Evolutionary conservation across 2,797 vertebrate genomes (phyloP).

Genomic region (Hypotaenidia okinawae): DNA sequence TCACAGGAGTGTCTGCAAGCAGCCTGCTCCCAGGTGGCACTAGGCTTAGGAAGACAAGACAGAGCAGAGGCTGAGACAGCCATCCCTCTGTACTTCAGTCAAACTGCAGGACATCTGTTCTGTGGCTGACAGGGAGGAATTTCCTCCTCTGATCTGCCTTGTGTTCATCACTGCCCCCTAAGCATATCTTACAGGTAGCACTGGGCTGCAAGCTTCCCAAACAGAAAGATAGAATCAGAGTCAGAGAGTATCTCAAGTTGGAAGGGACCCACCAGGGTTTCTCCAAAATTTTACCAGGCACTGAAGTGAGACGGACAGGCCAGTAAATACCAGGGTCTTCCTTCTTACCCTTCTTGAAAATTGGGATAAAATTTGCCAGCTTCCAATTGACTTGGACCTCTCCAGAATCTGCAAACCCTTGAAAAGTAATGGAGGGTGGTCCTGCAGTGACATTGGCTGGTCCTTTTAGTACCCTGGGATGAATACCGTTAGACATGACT

Average conservation of each 20-base stretch:
- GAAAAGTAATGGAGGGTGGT: neutral
- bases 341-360: neutral
- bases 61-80: neutral
- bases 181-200: neutral
- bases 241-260: neutral
- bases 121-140: neutral
- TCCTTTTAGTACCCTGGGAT: neutral
- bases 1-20: neutral
- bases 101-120: neutral
- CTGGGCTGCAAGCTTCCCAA: neutral
- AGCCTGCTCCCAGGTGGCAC: no score
- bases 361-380: neutral
- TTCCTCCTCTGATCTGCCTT: neutral
- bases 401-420: neutral
- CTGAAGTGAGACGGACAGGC: neutral
- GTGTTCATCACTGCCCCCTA: no score
- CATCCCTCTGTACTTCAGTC: neutral
- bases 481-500: neutral
- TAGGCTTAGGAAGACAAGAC: neutral
- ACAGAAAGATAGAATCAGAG: neutral
- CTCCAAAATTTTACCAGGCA: neutral
- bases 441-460: accelerated
- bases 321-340: neutral
- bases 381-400: neutral
- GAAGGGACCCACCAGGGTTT: neutral